Conservation (phyloP, 64 coral and sea anemone species). For the Hydrozoanthus tunicans region DNA sequence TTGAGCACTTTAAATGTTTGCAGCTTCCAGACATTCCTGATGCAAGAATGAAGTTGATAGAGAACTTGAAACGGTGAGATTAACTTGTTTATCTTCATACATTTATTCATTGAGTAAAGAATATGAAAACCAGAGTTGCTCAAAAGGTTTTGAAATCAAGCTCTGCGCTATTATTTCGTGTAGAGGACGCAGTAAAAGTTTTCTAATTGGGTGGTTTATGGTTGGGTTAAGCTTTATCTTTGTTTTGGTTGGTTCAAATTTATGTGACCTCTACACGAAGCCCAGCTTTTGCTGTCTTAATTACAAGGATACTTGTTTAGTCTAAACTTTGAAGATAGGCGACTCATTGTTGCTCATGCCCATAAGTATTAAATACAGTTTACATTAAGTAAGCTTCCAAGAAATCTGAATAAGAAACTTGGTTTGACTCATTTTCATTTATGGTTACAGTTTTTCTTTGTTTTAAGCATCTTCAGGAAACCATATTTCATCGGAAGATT, state of each 20-base stretch:
- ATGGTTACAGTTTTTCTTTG: slow-evolving; percentile 3
- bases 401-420: too few species aligned
- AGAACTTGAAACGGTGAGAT: slow-evolving; percentile 74
- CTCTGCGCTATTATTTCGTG: too few species aligned
- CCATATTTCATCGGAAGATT: slow-evolving; percentile 94
- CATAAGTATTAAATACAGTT: background rate
- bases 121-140: too few species aligned
- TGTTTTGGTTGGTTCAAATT: too few species aligned
- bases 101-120: too few species aligned
- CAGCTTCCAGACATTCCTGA: slow-evolving; percentile 79
- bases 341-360: too few species aligned
- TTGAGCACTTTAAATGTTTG: background rate
- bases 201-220: too few species aligned
- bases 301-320: background rate
- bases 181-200: too few species aligned
- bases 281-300: too few species aligned
- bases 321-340: background rate
- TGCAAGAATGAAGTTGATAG: slow-evolving; percentile 63
- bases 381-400: background rate
- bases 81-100: background rate
- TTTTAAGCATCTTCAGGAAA: slow-evolving; percentile 83
- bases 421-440: background rate
- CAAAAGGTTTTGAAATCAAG: too few species aligned
- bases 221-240: too few species aligned
- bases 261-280: too few species aligned